Conservation (phyloP, 2,113 vertebrate species). For the Lepus timidus region DNA sequence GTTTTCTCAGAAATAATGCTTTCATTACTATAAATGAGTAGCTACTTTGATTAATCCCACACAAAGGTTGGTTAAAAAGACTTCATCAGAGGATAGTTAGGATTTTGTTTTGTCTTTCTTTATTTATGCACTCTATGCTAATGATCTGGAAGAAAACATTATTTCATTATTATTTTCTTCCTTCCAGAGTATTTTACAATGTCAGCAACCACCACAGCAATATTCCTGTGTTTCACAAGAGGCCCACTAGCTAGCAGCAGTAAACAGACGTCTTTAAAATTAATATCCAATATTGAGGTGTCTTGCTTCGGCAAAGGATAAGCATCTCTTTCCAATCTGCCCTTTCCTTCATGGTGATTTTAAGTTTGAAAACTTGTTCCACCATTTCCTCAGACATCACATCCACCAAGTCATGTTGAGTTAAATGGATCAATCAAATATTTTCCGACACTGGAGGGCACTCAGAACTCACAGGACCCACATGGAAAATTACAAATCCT, state of each 20-base stretch:
- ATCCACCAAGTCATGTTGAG: not conserved
- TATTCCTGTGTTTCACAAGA: not conserved
- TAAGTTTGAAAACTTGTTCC: not conserved
- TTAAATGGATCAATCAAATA: not conserved
- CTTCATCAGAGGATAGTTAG: not conserved
- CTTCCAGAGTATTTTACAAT: not conserved
- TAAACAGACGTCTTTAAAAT: not conserved
- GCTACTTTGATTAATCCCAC: conserved; percentile 16
- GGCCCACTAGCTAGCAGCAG: not conserved
- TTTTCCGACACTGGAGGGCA: not conserved
- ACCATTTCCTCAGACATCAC: not conserved
- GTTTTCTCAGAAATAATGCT: not conserved
- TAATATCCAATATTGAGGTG: not conserved
- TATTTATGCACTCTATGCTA: not conserved
- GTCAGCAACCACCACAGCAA: not conserved
- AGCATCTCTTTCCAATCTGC: not conserved
- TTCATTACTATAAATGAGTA: not conserved
- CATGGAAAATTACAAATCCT: not conserved
- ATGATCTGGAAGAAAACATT: conserved; percentile 13
- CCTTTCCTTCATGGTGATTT: not conserved
- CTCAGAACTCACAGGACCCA: not conserved
- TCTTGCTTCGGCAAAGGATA: not conserved
- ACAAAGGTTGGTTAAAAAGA: not conserved
- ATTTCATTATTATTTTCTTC: not conserved
- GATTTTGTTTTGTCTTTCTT: not conserved